phyloP scores from a whole-genome alignment of 2,888 invertebrate species.

The Lottia scabra region DNA sequence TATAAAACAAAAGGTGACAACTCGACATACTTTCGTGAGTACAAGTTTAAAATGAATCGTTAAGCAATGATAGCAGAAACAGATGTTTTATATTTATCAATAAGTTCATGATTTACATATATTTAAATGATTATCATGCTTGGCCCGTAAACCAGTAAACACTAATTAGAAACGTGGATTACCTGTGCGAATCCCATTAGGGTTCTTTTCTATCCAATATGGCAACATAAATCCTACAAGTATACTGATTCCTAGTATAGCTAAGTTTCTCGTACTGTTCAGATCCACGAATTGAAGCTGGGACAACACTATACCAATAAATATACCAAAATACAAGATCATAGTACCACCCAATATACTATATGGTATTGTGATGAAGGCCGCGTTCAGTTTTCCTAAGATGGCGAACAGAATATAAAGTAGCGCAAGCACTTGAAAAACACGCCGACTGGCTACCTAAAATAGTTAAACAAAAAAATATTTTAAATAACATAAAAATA shows the following conservation, averaged over 20 bases:
- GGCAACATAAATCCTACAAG: slow-evolving; percentile 79
- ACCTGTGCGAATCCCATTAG: slow-evolving; percentile 39
- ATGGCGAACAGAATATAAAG: slow-evolving; percentile 65
- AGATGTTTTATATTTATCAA: too few species aligned
- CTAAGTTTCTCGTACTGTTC: slow-evolving; percentile 85
- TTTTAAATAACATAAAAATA: too few species aligned
- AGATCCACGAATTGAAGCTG: slow-evolving; percentile 74
- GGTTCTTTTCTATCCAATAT: slow-evolving; percentile 37
- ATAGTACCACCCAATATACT: slow-evolving; percentile 67
- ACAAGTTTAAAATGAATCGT: too few species aligned
- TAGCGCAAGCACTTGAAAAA: slow-evolving; percentile 66
- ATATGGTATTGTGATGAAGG: slow-evolving; percentile 69
- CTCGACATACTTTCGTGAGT: too few species aligned
- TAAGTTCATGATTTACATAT: too few species aligned
- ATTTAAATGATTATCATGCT: too few species aligned
- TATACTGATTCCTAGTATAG: slow-evolving; percentile 87
- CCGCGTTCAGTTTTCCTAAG: slow-evolving; percentile 68
- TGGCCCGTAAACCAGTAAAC: too few species aligned
- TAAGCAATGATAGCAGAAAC: too few species aligned
- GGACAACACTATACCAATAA: slow-evolving; percentile 51
- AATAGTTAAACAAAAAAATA: neutral
- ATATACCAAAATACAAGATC: slow-evolving; percentile 48
- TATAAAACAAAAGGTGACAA: too few species aligned
- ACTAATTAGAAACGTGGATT: neutral
- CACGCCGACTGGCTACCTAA: slow-evolving; percentile 69